phyloP scores from a whole-genome alignment of 2,888 invertebrate species.

The Ichneumoninae sp. region DNA sequence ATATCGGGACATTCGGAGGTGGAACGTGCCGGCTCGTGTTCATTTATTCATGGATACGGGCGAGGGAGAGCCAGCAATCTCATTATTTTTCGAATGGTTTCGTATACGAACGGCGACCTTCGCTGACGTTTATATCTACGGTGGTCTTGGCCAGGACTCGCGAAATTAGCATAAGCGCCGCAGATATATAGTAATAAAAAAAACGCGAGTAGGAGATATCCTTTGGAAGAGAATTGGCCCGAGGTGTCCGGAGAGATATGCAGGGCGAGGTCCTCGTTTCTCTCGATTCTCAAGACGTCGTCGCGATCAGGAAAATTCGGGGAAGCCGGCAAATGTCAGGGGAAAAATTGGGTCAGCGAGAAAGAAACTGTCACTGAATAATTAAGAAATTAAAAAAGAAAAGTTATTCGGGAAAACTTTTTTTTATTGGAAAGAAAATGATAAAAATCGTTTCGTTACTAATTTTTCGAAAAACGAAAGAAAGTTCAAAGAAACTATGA shows the following conservation, averaged over 20 bases:
- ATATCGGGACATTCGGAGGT: background rate
- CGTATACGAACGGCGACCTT: slow-evolving; percentile 48
- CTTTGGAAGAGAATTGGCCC: slow-evolving; percentile 48
- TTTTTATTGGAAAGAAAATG: no score
- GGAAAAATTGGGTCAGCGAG: no score
- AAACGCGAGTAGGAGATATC: slow-evolving; percentile 12
- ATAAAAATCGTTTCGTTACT: no score
- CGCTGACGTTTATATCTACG: slow-evolving; percentile 1
- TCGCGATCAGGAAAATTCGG: no score
- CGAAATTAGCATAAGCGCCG: slow-evolving; percentile 58
- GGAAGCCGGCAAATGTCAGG: no score
- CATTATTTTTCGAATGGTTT: slow-evolving; percentile 48
- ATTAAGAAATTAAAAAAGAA: no score
- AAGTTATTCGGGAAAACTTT: no score
- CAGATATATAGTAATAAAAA: slow-evolving; percentile 22
- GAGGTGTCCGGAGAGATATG: slow-evolving; percentile 35
- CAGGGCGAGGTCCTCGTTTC: slow-evolving; percentile 23
- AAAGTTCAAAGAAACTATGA: no score
- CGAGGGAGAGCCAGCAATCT: slow-evolving; percentile 23
- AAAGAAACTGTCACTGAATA: no score
- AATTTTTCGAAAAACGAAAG: no score
- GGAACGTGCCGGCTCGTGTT: slow-evolving; percentile 4
- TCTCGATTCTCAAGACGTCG: no score
- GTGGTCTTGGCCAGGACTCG: slow-evolving; percentile 9
- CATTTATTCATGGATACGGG: slow-evolving; percentile 40